These are phyloP conservation scores for Marisa cornuarietis DNA, from an alignment of 1,140 invertebrate species.

Conservation along the genomic window DNA sequence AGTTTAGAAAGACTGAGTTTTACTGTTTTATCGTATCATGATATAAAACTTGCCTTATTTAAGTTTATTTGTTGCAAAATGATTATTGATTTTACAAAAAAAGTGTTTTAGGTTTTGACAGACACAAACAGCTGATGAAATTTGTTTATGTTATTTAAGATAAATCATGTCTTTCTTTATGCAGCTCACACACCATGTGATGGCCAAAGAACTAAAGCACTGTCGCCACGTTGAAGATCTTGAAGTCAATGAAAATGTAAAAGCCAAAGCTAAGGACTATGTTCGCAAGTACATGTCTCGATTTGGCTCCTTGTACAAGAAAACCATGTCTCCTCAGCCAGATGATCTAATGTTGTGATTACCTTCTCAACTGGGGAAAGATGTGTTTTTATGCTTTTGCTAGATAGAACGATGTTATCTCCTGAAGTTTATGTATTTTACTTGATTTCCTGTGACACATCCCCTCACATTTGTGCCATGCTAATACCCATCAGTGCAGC, in stretches of 20 bases:
- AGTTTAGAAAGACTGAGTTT: neutral
- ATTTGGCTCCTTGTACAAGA: constrained; percentile 74
- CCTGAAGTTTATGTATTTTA: too few species aligned
- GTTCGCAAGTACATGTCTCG: constrained; percentile 96
- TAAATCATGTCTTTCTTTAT: constrained; percentile 55
- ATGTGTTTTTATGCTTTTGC: too few species aligned
- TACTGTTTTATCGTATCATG: neutral
- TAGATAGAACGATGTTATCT: too few species aligned
- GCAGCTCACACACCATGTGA: constrained; percentile 95
- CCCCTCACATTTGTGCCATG: too few species aligned
- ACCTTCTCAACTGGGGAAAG: too few species aligned
- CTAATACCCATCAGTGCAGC: too few species aligned
- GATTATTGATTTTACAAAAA: neutral
- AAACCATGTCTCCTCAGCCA: constrained; percentile 22
- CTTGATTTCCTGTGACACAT: too few species aligned
- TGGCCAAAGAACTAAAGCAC: constrained; percentile 94
- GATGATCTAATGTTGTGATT: neutral
- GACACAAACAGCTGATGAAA: neutral
- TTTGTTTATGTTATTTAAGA: neutral
- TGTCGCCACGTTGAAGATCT: constrained; percentile 87
- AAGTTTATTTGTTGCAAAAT: neutral
- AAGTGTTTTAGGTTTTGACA: neutral
- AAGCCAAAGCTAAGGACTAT: constrained; percentile 86
- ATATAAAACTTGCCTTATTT: neutral
- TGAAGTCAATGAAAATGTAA: constrained; percentile 91